These are phyloP conservation scores for Aleiodes testaceus DNA, from an alignment of 2,888 invertebrate species.

Conservation along the genomic window DNA sequence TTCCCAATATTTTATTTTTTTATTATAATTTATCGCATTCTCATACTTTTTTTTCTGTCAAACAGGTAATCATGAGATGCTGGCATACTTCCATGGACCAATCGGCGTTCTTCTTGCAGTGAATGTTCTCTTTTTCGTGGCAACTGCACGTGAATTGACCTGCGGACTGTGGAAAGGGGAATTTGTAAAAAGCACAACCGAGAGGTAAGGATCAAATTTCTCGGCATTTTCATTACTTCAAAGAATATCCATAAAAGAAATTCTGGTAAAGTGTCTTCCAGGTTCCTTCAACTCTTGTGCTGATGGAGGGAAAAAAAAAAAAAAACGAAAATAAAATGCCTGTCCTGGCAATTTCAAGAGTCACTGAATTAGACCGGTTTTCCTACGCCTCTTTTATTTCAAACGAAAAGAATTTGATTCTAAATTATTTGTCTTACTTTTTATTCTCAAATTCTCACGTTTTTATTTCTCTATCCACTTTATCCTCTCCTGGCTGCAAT, in stretches of 20 bases:
- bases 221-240: slow-evolving; percentile 9
- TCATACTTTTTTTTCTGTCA: slow-evolving; percentile 13
- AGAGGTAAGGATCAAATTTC: slow-evolving; percentile 74
- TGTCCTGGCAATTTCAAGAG: slow-evolving; percentile 12
- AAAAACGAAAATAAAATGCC: background rate
- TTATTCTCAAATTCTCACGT: background rate
- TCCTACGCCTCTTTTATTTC: slow-evolving; percentile 14
- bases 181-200: slow-evolving; percentile 88
- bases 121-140: slow-evolving; percentile 85
- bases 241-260: slow-evolving; percentile 3
- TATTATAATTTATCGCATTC: background rate
- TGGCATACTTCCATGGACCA: slow-evolving; percentile 90
- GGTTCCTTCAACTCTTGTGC: slow-evolving; percentile 6
- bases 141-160: slow-evolving; percentile 88
- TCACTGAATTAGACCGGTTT: slow-evolving; percentile 24
- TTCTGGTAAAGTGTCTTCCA: background rate
- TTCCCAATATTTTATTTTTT: no score
- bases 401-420: slow-evolving; percentile 8
- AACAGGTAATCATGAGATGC: slow-evolving; percentile 83
- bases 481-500: background rate
- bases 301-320: background rate
- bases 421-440: slow-evolving; percentile 14
- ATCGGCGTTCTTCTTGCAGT: slow-evolving; percentile 85
- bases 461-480: slow-evolving; percentile 7
- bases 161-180: slow-evolving; percentile 92